Evolutionary conservation across 2,888 invertebrate genomes (phyloP).

Genomic region (Parochlus steinenii): DNA sequence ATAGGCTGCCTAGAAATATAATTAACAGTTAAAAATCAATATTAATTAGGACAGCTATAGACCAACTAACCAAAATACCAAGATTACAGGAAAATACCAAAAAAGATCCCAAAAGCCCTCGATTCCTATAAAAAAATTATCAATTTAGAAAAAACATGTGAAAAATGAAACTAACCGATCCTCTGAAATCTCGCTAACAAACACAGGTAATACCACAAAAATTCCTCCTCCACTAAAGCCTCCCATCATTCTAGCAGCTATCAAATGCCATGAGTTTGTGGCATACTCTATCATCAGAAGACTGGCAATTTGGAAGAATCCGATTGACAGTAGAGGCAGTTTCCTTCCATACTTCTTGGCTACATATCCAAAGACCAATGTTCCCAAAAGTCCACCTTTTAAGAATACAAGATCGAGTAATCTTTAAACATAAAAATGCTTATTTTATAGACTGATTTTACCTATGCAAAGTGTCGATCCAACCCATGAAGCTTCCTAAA

Average conservation of each 20-base stretch:
- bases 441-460: no score
- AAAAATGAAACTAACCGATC: slow-evolving; percentile 18
- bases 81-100: slow-evolving; percentile 23
- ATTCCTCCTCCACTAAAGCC: slow-evolving; percentile 23
- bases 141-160: neutral
- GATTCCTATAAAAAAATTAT: slow-evolving; percentile 18
- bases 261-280: slow-evolving; percentile 6
- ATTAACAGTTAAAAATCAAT: slow-evolving; percentile 23
- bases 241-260: slow-evolving; percentile 21
- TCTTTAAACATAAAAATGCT: no score
- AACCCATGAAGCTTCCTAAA: no score
- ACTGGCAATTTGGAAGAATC: slow-evolving; percentile 22
- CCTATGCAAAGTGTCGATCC: no score
- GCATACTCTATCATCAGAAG: slow-evolving; percentile 7
- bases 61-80: slow-evolving; percentile 22
- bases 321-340: slow-evolving; percentile 16
- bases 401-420: no score
- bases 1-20: slow-evolving; percentile 19
- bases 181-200: slow-evolving; percentile 24
- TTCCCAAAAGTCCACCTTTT: no score
- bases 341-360: slow-evolving; percentile 24
- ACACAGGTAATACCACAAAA: slow-evolving; percentile 22
- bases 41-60: slow-evolving; percentile 26
- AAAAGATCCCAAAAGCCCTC: slow-evolving; percentile 25
- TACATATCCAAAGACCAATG: no score